Base-by-base conservation (phyloP, 2,113 vertebrate genomes). In the Proterorhinus semilunaris region DNA sequence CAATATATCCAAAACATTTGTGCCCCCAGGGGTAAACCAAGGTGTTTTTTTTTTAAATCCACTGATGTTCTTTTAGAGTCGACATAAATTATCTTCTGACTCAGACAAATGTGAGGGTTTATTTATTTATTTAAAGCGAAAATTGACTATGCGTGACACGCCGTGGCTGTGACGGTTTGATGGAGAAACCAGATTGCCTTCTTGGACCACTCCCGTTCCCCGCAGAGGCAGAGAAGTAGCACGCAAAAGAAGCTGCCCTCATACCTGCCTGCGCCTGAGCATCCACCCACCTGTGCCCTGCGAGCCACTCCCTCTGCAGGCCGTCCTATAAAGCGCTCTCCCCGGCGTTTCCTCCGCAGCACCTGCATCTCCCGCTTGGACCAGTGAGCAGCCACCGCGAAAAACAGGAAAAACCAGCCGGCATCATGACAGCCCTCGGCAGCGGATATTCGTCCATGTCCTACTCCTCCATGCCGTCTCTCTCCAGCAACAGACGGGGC, bases 291-390 rank as follows among this genome's bases (percentile, higher is more conserved):
- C 79, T 75, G 71, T 44, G 13, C 42, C 15, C 15, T 15, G 1
- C 5, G 77, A 21, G 64, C 80, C 70, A 65, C 79, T 62, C 86
- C 82, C 77, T 47, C 68, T 45, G 62, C 61, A 57, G 0, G 17
- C 21, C 7, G 0, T 16, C 3, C 53, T 85, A 85, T 90, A 89
- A 88, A 86, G 6, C 2, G 1, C 61, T 10, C 16, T 68, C 8
- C 15, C 21, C 74, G 11, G 52, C 12, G 27, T 0, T 17, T 27
- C 62, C 5, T 12, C 47, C 10, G 57, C 63, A 27, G 27, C 84
- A 65, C 42, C 80, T 36, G 27, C 27, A 36, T 36, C 27, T 36
- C 61, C 62, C 65, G 62, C 27, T 36, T 53, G 11, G 44, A 50
- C 36, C 59, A 50, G 27, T 50, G 6, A 27, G 17, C 16, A 10